phyloP scores from a whole-genome alignment of 2,888 invertebrate species.

The Malthinus flaveolus region DNA sequence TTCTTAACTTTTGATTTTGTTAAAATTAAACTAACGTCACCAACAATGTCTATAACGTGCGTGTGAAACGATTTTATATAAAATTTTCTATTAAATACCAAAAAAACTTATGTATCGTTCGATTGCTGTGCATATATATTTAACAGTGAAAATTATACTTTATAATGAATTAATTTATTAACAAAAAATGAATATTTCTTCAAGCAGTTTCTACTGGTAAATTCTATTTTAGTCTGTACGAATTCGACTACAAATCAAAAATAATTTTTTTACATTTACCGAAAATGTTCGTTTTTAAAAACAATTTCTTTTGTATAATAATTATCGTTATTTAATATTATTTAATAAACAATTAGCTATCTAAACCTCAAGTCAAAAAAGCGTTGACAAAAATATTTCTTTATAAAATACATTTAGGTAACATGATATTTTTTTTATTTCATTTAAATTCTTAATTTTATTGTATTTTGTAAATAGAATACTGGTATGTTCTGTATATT shows the following conservation, averaged over 20 bases:
- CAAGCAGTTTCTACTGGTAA: too few relatives aligned
- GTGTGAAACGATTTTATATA: not conserved
- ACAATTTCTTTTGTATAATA: constrained; percentile 11
- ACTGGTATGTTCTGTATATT: constrained; percentile 15
- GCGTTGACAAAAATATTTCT: too few relatives aligned
- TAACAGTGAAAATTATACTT: constrained; percentile 21
- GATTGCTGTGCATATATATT: constrained; percentile 14
- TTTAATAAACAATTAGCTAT: too few relatives aligned
- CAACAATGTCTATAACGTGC: not conserved
- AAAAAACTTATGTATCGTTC: not conserved
- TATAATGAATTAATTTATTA: constrained; percentile 14
- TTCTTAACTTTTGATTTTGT: not conserved
- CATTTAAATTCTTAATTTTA: constrained; percentile 8
- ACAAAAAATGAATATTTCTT: too few relatives aligned
- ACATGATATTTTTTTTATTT: not conserved
- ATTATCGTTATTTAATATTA: too few relatives aligned
- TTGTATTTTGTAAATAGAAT: constrained; percentile 23
- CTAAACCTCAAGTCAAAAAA: too few relatives aligned
- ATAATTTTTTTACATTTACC: not conserved
- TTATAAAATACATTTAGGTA: too few relatives aligned
- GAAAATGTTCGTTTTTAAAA: constrained; percentile 9
- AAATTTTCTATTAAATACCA: not conserved
- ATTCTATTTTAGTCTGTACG: too few relatives aligned
- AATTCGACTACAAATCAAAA: constrained; percentile 6
- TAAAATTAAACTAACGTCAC: too few relatives aligned